Base-by-base conservation (phyloP, 2,113 vertebrate species). In the Pygoscelis antarcticus region DNA sequence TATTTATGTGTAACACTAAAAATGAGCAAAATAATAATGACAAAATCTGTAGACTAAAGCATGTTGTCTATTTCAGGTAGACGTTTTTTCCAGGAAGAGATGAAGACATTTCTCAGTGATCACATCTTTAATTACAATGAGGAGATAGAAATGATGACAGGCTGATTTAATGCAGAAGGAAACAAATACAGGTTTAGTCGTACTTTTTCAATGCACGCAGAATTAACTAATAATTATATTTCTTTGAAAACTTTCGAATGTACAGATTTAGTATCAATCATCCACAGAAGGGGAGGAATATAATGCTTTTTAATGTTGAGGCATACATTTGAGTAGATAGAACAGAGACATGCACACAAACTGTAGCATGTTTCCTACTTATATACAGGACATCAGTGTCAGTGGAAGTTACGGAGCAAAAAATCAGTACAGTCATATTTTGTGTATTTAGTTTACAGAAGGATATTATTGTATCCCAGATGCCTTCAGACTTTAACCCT, bases 121-220 rank as follows among this genome's bases (percentile, higher is more conserved):
- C 65, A 91, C 32, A 91, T 92, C 29, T 79, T 95, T 95, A 96
- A 96, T 97, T 91, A 83, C 61, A 95, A 79, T 93, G 69, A 96
- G 60, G 36, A 65, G 16, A 64, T 92, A 93, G 72, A 54, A 82
- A 69, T 36, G 7, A 93, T 92, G 83, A 84, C 80, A 90, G 11
- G 25, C 6, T 64, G 74, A 86, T 90, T 92, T 85, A 90, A 94
- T 85, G 42, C 57, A 87, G 61, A 83, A 89, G 42, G 21, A 97
- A 89, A 72, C 8, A 81, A 86, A 34, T 27, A 21, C 76, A 89
- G 42, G 7, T 66, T 89, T 87, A 89, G 29, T n/a, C 75, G 26
- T 36, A 82, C 10, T 70, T 87, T 89, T 76, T 14, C 75, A 81
- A 69, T 47, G 17, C 11, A 84, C 3, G 2, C 40, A 62, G 88